phyloP scores from a whole-genome alignment of 2,797 vertebrate genomes.

The Lacerta agilis region DNA sequence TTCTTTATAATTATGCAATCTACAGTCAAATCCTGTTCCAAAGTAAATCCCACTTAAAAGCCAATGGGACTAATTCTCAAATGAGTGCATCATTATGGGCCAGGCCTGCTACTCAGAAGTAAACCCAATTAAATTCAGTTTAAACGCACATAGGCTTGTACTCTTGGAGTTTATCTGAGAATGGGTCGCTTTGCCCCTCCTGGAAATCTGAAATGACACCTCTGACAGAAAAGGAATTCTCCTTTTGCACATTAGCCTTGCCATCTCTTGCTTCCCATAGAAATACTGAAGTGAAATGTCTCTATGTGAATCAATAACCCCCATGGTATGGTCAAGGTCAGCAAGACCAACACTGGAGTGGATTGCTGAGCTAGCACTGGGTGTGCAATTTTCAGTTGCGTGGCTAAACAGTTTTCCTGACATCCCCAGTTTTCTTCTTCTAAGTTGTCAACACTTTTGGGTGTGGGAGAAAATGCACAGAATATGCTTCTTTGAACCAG shows the following conservation, averaged over 20 bases:
- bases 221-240: background rate
- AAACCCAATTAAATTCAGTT: background rate
- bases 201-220: accelerated
- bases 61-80: background rate
- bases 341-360: constrained; percentile 49
- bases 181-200: no score
- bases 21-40: background rate
- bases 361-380: constrained; percentile 63
- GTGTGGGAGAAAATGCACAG: background rate
- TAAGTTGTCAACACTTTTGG: constrained; percentile 24
- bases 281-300: constrained; percentile 42
- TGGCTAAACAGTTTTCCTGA: constrained; percentile 57
- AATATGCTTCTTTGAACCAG: background rate
- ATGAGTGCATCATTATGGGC: background rate
- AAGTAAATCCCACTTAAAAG: background rate
- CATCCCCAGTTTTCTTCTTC: constrained; percentile 23
- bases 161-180: background rate
- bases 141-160: background rate
- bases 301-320: constrained; percentile 10
- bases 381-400: constrained; percentile 53
- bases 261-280: constrained; percentile 21
- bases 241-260: background rate
- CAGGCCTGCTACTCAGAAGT: background rate
- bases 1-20: background rate
- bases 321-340: constrained; percentile 59